phyloP scores from a whole-genome alignment of 92 coral and sea anemone genomes.

The Umimayanthus chanpuru region DNA sequence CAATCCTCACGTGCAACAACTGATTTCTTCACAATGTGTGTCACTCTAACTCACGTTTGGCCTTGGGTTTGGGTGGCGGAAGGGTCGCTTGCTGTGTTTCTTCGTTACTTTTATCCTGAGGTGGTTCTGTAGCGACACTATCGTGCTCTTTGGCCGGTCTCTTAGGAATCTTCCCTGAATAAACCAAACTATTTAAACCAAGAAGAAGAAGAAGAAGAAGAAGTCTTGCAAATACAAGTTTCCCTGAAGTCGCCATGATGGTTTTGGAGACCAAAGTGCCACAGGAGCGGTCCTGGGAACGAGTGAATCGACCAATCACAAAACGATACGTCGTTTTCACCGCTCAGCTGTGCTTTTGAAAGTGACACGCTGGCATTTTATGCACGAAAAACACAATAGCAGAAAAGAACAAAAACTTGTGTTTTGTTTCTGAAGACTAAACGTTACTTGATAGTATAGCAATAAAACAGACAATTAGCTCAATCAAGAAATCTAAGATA shows the following conservation, averaged over 20 bases:
- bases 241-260: constrained; percentile 69
- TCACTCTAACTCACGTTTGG: neutral
- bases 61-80: neutral
- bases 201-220: constrained; percentile 7
- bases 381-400: neutral
- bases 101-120: neutral
- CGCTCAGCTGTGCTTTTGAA: constrained; percentile 39
- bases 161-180: constrained; percentile 10
- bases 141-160: neutral
- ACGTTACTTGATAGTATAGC: neutral
- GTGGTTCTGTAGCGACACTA: neutral
- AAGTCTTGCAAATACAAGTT: constrained; percentile 9
- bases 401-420: too few species aligned
- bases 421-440: too few species aligned
- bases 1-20: neutral
- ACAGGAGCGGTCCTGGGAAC: constrained; percentile 60
- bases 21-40: neutral
- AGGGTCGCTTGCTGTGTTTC: neutral
- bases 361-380: constrained; percentile 47
- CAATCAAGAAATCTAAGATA: neutral
- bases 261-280: constrained; percentile 41
- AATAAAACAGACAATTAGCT: neutral
- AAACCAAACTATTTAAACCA: constrained; percentile 39
- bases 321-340: constrained; percentile 67
- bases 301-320: constrained; percentile 64